A percentile compares a stretch with the other conserved stretches of the same genome.
These are phyloP conservation scores for Aphidius colemani DNA, from an alignment of 2,888 invertebrate species.

Conservation along the genomic window DNA sequence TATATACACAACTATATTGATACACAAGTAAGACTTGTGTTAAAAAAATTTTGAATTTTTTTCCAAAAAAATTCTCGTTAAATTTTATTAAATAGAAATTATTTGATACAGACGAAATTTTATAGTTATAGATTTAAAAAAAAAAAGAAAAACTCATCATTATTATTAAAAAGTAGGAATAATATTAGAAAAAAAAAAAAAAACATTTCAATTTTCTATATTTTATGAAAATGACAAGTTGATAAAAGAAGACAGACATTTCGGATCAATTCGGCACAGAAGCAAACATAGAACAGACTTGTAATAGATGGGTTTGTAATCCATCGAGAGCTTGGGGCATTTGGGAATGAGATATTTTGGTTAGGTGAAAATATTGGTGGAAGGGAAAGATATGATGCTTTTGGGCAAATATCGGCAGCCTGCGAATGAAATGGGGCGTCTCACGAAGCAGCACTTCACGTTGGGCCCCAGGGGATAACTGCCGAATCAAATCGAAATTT, in stretches of 20 bases:
- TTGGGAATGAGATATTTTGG: constrained; percentile 60
- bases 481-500: constrained; percentile 55
- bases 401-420: constrained; percentile 57
- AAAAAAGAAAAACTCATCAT: too few relatives aligned
- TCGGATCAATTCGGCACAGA: constrained; percentile 12
- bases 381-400: constrained; percentile 28
- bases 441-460: constrained; percentile 30
- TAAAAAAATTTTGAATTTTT: too few relatives aligned
- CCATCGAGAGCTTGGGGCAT: constrained; percentile 58
- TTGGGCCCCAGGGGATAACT: constrained; percentile 47
- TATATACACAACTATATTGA: constrained; percentile 21
- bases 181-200: too few relatives aligned
- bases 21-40: not conserved
- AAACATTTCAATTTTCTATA: not conserved
- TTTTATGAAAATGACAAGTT: constrained; percentile 6
- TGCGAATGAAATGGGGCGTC: constrained; percentile 58
- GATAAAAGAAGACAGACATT: constrained; percentile 10
- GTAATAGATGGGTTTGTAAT: constrained; percentile 62
- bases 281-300: constrained; percentile 50
- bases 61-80: too few relatives aligned
- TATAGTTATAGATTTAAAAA: not conserved
- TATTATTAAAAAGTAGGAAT: too few relatives aligned
- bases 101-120: not conserved
- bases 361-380: constrained; percentile 37
- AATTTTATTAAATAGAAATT: too few relatives aligned